Conservation (phyloP, 2,113 vertebrate genomes). For the Ochotona princeps region DNA sequence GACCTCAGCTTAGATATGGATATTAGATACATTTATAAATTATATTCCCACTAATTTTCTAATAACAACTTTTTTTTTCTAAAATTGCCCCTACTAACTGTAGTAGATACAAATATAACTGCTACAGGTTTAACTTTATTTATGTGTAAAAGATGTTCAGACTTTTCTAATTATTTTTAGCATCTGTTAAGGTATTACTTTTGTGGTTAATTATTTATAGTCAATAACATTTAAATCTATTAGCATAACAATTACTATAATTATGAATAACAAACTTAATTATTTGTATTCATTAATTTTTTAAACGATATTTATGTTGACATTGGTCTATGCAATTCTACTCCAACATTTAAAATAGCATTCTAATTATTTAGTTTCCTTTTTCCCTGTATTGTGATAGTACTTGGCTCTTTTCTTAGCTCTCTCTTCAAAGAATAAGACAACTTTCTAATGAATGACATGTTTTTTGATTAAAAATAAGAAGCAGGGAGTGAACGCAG, state of each 20-base stretch:
- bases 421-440: neutral
- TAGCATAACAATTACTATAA: neutral
- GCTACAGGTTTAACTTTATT: neutral
- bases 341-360: neutral
- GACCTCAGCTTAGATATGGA: neutral
- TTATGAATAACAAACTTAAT: neutral
- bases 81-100: neutral
- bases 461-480: no score
- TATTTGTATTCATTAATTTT: slow-evolving; percentile 16
- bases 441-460: no score
- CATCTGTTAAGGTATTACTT: slow-evolving; percentile 31
- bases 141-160: neutral
- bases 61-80: neutral
- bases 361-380: neutral
- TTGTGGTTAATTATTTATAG: neutral
- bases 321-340: neutral
- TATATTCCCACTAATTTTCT: neutral
- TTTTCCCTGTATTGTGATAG: neutral
- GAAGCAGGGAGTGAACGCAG: no score
- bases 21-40: neutral
- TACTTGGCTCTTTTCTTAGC: neutral
- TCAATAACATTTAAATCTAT: neutral
- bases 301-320: neutral
- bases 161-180: neutral
- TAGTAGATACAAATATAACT: neutral